Conservation (phyloP, 2,888 invertebrate species). For the Marronus borbonicus region DNA sequence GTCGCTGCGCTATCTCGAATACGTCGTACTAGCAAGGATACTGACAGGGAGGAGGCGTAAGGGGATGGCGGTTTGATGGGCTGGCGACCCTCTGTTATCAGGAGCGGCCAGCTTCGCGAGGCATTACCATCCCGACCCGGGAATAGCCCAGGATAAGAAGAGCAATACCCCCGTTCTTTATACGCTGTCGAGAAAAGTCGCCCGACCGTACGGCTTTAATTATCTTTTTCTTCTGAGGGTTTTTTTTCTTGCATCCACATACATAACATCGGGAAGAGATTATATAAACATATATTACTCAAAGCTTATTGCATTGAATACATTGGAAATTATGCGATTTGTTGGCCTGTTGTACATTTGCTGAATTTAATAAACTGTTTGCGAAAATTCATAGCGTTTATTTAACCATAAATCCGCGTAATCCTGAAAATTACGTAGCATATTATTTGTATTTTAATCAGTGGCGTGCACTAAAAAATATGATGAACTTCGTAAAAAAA, state of each 20-base stretch:
- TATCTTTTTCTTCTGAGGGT: conserved; percentile 51
- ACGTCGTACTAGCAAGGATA: conserved; percentile 23
- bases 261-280: background rate
- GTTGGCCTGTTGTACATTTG: no score
- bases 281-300: background rate
- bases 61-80: conserved; percentile 61
- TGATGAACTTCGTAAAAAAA: no score
- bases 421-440: no score
- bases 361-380: no score
- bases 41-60: conserved; percentile 52
- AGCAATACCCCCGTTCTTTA: conserved; percentile 61
- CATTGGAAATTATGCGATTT: no score
- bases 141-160: conserved; percentile 67
- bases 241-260: conserved; percentile 6
- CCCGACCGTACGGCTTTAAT: conserved; percentile 60
- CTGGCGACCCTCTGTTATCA: conserved; percentile 70
- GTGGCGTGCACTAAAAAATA: no score
- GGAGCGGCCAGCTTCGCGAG: conserved; percentile 70
- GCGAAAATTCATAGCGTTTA: no score
- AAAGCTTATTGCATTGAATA: no score
- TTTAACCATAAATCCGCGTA: no score
- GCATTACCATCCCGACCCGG: conserved; percentile 70
- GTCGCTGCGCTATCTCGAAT: conserved; percentile 52
- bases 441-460: no score
- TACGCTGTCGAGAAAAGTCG: conserved; percentile 58